Evolutionary conservation across 2,113 vertebrate genomes (phyloP), one percentile per base, ranked within the genome.

Genomic region (Mixornis gularis): DNA sequence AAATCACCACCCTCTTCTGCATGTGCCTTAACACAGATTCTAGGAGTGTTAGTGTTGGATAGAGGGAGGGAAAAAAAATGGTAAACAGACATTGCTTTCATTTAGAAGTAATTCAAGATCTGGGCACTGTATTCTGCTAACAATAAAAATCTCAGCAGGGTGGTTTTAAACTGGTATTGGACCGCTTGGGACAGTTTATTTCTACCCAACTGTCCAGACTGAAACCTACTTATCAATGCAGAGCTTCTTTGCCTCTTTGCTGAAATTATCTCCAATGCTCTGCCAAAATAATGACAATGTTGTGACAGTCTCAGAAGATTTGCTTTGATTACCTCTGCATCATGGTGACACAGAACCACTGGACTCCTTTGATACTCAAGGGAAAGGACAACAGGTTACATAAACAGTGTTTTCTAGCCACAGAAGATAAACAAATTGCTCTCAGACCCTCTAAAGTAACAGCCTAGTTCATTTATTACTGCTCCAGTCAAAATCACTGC

Each of bases 261-360:
- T 94, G 46, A 92, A 95, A 92, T 93, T 30, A 82, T 58, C 66
- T 77, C 51, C 85, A 69, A 40, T 38, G 74, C 40, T 51, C 90
- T 93, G 69, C 55, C 76, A 95, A 76, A 92, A 83, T 85, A 72
- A 90, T 78, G 69, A 64, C 81, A 80, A 83, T 66, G 62, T 87
- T 96, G 79, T 79, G 91, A 69, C 80, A 79, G 63, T 32, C 69
- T 55, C 24, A 85, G 86, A 88, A 94, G 94, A 68, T 58, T 88
- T 87, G 65, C 83, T 79, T 96, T 94, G 95, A 95, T 95, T 94
- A 96, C 71, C 49, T 92, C 77, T 81, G 60, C 79, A 85, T 79
- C 81, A 74, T 22, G 8, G 46, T 62, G 77, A 92, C 87, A 95
- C 52, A 84, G 79, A 95, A 79, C 66, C 81, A 82, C 53, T 18